These are phyloP conservation scores for Erythrolamprus reginae DNA, from an alignment of 2,113 vertebrate genomes.

Conservation along the genomic window DNA sequence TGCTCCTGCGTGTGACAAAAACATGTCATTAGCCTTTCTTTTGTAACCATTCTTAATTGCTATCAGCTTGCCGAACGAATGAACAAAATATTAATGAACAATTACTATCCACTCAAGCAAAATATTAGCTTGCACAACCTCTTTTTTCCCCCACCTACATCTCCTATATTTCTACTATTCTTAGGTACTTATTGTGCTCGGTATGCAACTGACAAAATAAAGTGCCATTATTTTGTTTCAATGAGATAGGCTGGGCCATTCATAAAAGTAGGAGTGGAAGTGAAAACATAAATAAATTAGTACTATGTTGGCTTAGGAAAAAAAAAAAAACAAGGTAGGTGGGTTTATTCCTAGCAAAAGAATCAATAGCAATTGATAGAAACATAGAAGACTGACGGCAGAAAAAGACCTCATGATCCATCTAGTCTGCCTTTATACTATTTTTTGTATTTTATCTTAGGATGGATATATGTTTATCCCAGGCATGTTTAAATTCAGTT, in stretches of 20 bases:
- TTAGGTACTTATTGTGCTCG: slow-evolving; percentile 15
- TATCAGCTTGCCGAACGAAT: slow-evolving; percentile 43
- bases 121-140: slow-evolving; percentile 36
- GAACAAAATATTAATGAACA: slow-evolving; percentile 50
- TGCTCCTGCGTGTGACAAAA: slow-evolving; percentile 12
- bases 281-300: not conserved
- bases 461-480: too few relatives aligned
- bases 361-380: not conserved
- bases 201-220: slow-evolving; percentile 26
- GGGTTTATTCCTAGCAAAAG: not conserved
- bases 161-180: slow-evolving; percentile 12
- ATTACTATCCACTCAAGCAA: slow-evolving; percentile 38
- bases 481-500: too few relatives aligned
- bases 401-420: too few relatives aligned
- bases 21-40: slow-evolving; percentile 44
- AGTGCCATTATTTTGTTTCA: slow-evolving; percentile 13
- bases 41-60: slow-evolving; percentile 51
- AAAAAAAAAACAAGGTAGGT: not conserved
- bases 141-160: slow-evolving; percentile 19
- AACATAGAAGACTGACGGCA: too few relatives aligned
- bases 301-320: not conserved
- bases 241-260: slow-evolving; percentile 3
- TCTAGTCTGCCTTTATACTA: too few relatives aligned
- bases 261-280: slow-evolving; percentile 16
- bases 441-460: too few relatives aligned